phyloP scores from a whole-genome alignment of 2,888 invertebrate species.

The Eupithecia tripunctaria region DNA sequence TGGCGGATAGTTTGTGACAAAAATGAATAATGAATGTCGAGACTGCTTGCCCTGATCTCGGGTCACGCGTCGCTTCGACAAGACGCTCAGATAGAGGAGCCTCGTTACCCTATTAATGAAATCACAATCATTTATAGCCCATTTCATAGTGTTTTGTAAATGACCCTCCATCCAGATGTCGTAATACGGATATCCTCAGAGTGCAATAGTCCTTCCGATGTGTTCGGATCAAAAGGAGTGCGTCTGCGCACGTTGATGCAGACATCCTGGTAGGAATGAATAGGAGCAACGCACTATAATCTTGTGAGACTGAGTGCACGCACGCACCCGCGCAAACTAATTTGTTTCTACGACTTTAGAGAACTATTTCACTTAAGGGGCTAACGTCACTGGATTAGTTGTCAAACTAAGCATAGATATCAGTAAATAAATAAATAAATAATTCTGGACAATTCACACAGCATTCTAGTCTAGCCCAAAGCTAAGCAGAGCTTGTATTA shows the following conservation, averaged over 20 bases:
- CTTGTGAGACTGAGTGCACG: conserved; percentile 62
- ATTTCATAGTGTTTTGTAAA: background rate
- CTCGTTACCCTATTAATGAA: too few species aligned
- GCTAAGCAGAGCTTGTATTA: too few species aligned
- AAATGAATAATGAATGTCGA: too few species aligned
- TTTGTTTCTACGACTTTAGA: conserved; percentile 8
- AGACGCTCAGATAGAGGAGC: too few species aligned
- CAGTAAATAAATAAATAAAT: too few species aligned
- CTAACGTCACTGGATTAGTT: too few species aligned
- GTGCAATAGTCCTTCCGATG: conserved; percentile 28
- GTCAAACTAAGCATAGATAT: too few species aligned
- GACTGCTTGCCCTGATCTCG: too few species aligned
- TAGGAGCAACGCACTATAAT: conserved; percentile 78
- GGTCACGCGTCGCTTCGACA: too few species aligned
- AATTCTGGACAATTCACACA: too few species aligned
- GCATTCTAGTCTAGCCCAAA: too few species aligned
- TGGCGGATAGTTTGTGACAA: too few species aligned
- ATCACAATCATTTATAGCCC: background rate
- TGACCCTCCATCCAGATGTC: background rate
- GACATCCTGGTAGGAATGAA: conserved; percentile 53
- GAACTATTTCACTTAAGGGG: background rate
- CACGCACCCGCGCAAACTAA: conserved; percentile 57
- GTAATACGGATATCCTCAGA: conserved; percentile 29
- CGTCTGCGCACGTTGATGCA: conserved; percentile 70
- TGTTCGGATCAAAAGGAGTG: conserved; percentile 8